A percentile compares a stretch with the other conserved stretches of the same genome.
phyloP scores from a whole-genome alignment of 1,140 invertebrate species.

The Diplogasteroides magnus region DNA sequence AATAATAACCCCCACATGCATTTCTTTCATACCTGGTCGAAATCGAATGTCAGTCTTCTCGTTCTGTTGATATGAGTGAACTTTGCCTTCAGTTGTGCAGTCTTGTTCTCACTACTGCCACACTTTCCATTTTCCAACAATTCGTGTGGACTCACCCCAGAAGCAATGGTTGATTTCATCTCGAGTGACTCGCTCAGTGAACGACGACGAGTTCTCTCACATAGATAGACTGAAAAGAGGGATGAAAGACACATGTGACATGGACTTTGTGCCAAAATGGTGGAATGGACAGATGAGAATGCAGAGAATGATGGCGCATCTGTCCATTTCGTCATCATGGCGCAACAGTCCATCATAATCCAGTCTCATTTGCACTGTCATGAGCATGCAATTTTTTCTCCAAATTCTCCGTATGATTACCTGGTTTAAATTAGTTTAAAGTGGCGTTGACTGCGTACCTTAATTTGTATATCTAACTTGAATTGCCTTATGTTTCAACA shows the following conservation, averaged over 20 bases:
- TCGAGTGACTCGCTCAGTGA: constrained; percentile 24
- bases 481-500: no score
- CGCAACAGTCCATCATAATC: no score
- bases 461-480: no score
- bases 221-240: constrained; percentile 23
- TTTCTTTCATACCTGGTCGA: neutral
- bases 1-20: no score
- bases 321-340: no score
- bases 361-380: no score
- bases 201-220: constrained; percentile 21
- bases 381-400: no score
- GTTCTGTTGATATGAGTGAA: neutral
- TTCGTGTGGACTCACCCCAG: neutral
- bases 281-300: no score
- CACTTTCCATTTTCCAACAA: neutral
- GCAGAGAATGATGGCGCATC: no score
- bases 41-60: neutral
- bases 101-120: neutral
- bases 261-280: no score
- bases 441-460: neutral
- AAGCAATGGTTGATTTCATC: constrained; percentile 10
- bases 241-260: neutral
- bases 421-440: no score
- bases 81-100: neutral
- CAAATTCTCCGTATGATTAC: no score